Base-by-base conservation (phyloP, 1,140 invertebrate genomes). In the Anthonomus grandis region DNA sequence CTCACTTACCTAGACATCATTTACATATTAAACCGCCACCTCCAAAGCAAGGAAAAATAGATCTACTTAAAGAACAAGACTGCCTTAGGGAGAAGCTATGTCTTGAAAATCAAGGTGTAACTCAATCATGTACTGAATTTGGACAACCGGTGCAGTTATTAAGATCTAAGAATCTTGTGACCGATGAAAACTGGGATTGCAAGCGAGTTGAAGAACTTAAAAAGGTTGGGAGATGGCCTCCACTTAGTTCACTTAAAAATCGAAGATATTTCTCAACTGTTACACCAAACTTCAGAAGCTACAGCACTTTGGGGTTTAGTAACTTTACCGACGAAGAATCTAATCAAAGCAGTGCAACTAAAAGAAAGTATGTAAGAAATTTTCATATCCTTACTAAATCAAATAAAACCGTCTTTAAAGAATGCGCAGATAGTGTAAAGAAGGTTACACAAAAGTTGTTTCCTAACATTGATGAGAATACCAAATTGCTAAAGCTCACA, bases 141-240 rank as follows among this genome's bases (percentile, higher is more conserved):
- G 60, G 60, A 23, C 36, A 62, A 37, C 39, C 48, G 0, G 15
- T 52, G 5, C 31, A 21, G n/a, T 36, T 50, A 10, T 18, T 58
- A 24, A 53, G 51, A 38, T 13, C 49, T 9, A 53, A 50, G n/a
- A n/a, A 58, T 5, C n/a, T 53, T 1, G 2, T 60, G 12, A 46
- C 39, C 10, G 53, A 56, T 19, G 18, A 9, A 34, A 45, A 61
- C 13, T 13, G 25, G 39, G 46, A 61, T 12, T 52, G 59, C 25
- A 15, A 27, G 18, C 25, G 21, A 19, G 38, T 47, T n/a, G 59
- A 61, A 23, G 22, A 57, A 18, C 23, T 61, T n/a, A 61, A 52
- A 37, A 55, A 46, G 48, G 10, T 38, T n/a, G 59, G 59, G 2
- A 38, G 53, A 23, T 61, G 59, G 59, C 59, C 59, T 9, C 53